Conservation (phyloP, 2,797 vertebrate genomes). For the Malacoctenus gilli region DNA sequence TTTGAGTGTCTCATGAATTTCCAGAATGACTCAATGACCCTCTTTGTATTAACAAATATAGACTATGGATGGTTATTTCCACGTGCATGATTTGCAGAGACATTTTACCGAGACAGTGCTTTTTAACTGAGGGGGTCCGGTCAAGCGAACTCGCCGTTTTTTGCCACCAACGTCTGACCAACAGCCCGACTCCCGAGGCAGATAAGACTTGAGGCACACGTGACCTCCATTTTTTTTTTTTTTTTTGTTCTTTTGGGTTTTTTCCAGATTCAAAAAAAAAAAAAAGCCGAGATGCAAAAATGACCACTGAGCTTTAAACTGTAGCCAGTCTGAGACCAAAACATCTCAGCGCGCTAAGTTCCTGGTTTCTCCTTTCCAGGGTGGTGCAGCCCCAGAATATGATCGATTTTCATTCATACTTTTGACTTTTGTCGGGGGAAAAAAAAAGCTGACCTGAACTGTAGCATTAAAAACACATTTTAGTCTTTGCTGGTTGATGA, state of each 20-base stretch:
- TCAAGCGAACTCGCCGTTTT: constrained; percentile 34
- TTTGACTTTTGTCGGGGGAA: constrained; percentile 41
- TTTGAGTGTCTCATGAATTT: constrained; percentile 69
- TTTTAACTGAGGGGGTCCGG: constrained; percentile 26
- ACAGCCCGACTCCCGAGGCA: no score
- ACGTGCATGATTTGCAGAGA: constrained; percentile 65
- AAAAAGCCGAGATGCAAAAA: constrained; percentile 5
- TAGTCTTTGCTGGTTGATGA: constrained; percentile 16
- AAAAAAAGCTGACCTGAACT: constrained; percentile 26
- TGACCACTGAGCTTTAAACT: constrained; percentile 17
- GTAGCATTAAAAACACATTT: constrained; percentile 58
- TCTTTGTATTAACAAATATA: constrained; percentile 69
- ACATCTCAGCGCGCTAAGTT: constrained; percentile 17
- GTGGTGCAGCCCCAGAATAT: constrained; percentile 14
- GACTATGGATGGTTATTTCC: constrained; percentile 54
- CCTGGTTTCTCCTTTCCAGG: neutral
- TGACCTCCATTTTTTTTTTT: constrained; percentile 26
- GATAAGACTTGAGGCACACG: constrained; percentile 23
- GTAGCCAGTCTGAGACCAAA: constrained; percentile 9
- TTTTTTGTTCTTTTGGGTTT: no score
- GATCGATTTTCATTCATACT: constrained; percentile 25
- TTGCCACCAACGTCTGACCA: no score
- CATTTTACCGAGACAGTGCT: constrained; percentile 48
- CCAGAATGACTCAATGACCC: constrained; percentile 67
- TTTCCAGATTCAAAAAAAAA: no score